Evolutionary conservation across 2,797 vertebrate species (phyloP).

Genomic region (Leptodactylus fallax): DNA sequence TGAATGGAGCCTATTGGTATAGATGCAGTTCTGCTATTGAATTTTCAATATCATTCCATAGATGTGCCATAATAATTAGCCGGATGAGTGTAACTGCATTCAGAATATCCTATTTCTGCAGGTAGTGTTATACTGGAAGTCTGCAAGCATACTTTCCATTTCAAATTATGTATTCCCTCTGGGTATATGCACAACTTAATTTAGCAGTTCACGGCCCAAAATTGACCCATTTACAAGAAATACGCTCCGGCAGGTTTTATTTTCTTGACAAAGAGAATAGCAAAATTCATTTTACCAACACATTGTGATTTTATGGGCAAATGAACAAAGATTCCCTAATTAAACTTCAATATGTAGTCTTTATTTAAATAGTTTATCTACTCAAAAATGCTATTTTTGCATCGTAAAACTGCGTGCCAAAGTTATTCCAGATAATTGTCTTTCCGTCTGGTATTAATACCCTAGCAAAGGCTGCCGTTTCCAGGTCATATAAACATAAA

Average conservation of each 20-base stretch:
- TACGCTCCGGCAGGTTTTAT: slow-evolving; percentile 58
- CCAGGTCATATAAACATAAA: slow-evolving; percentile 44
- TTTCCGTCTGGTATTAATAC: slow-evolving; percentile 54
- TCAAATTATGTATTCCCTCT: slow-evolving; percentile 47
- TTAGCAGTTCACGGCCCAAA: slow-evolving; percentile 32
- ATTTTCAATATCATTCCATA: background rate
- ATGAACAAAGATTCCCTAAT: slow-evolving; percentile 54
- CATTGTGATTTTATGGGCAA: slow-evolving; percentile 50
- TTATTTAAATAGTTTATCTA: slow-evolving; percentile 63
- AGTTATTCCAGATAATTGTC: slow-evolving; percentile 60
- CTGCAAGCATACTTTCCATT: background rate
- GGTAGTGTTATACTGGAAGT: background rate
- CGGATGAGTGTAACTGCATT: background rate
- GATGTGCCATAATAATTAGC: background rate
- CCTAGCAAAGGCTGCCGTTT: slow-evolving; percentile 36
- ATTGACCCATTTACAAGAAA: slow-evolving; percentile 35
- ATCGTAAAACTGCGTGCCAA: slow-evolving; percentile 53
- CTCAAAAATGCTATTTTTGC: slow-evolving; percentile 47
- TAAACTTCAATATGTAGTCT: slow-evolving; percentile 56
- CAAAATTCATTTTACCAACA: slow-evolving; percentile 47
- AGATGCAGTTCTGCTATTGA: background rate
- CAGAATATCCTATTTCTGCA: background rate
- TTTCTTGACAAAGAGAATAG: slow-evolving; percentile 31
- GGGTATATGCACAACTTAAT: slow-evolving; percentile 46
- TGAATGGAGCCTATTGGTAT: background rate